A percentile compares a stretch with the other conserved stretches of the same genome.
Conservation (phyloP, 1,140 invertebrate genomes). For the Ridgeia piscesae region DNA sequence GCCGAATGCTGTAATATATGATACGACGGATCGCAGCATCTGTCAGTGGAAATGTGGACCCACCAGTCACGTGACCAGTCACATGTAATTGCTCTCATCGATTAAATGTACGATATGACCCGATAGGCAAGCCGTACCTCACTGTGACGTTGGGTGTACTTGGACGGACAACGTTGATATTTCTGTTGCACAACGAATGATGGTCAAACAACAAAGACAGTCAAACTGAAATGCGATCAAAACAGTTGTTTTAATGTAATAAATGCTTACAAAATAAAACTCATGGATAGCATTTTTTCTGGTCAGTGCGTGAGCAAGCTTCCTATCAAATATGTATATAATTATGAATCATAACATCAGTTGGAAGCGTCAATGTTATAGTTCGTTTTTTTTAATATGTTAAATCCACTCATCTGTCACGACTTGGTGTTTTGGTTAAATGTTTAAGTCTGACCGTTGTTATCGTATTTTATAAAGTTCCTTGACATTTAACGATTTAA, state of each 20-base stretch:
- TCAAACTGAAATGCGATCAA: background rate
- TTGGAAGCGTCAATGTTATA: too few species aligned
- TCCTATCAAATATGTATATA: too few species aligned
- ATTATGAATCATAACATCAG: too few species aligned
- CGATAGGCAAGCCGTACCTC: background rate
- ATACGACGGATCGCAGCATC: background rate
- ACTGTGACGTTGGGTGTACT: background rate
- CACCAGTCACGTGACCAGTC: background rate
- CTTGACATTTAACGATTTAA: too few species aligned
- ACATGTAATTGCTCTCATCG: background rate
- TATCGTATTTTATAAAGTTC: too few species aligned
- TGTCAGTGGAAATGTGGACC: background rate
- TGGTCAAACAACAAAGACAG: background rate
- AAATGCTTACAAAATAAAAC: background rate
- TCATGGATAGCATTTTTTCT: background rate
- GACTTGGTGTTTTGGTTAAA: too few species aligned
- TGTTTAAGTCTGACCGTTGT: too few species aligned
- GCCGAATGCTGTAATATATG: background rate
- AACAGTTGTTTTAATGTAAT: background rate
- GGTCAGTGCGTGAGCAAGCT: background rate
- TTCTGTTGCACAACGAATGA: background rate
- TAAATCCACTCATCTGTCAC: too few species aligned
- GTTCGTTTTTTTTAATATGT: too few species aligned
- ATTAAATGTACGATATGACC: background rate
- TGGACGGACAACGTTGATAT: background rate